Base-by-base conservation (phyloP, 1,140 invertebrate species). In the Heliconius congener region DNA sequence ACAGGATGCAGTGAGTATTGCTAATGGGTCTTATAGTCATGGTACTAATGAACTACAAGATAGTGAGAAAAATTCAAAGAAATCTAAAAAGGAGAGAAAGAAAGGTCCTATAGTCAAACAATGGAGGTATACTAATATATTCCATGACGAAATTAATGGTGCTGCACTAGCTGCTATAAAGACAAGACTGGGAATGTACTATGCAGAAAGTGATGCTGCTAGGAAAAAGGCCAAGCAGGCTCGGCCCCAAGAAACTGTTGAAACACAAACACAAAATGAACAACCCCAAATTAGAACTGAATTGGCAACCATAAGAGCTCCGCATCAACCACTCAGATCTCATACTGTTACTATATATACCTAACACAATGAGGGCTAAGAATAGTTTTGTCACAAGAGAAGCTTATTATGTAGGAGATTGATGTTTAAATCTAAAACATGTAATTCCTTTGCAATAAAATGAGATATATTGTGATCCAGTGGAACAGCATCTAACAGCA, bases 71-170 rank as follows among this genome's bases (percentile, higher is more conserved):
- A 81, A 83, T 74, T 83, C 89, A 23, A 91, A 90, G 46, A 92
- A 91, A 85, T 42, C 85, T 19, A 90, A 90, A 80, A 94, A 91
- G 73, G 91, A 93, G 55, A 93, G 88, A 82, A 93, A 90, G 81
- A 92, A 87, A 66, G 95, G 94, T 30, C 95, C 95, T 46, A 76
- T 94, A 8, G 94, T 95, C 1, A 95, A 95, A 81, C 94, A 95
- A 78, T 95, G 95, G 95, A 87, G 94, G 80, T 95, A 95, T 80
- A 94, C 91, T 19, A 94, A 94, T 77, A 94, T 95, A 82, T 95
- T 95, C 81, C 94, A 95, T 86, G 93, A 95, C 83, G 94, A 95
- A 84, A 95, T 95, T 9, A 95, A 95, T 88, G 94, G 94, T 52
- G 93, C 92, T 66, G 94, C 93, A 55, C 83, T 95, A 18, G 89